Evolutionary conservation across 37 sponge, comb jelly and placozoan genomes (phyloP).

Genomic region (Tethya wilhelma): DNA sequence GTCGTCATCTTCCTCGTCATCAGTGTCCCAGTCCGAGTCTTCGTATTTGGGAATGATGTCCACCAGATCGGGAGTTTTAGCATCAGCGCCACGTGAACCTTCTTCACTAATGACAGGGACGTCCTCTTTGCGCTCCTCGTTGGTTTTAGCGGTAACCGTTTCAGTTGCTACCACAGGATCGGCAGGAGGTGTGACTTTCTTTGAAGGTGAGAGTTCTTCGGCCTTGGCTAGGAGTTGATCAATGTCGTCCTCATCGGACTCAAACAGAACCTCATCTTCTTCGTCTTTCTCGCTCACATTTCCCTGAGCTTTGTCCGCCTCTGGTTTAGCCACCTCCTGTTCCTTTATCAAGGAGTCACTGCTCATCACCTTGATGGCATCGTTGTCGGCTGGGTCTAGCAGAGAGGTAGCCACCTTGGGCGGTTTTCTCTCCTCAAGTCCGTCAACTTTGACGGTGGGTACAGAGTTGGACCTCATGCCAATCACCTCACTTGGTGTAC

Average conservation of each 20-base stretch:
- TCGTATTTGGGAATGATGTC: background rate
- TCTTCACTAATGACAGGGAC: background rate
- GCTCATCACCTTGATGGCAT: background rate
- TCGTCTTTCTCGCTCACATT: background rate
- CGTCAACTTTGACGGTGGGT: background rate
- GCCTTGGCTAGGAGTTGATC: background rate
- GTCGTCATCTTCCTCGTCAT: slow-evolving; percentile 29
- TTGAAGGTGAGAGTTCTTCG: background rate
- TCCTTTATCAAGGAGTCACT: background rate
- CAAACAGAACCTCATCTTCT: background rate
- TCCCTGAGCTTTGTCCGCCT: background rate
- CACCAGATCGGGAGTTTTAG: background rate
- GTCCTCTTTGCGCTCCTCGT: background rate
- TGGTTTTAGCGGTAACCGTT: background rate
- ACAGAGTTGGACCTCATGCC: background rate
- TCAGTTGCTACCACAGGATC: background rate
- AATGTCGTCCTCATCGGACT: slow-evolving; percentile 5
- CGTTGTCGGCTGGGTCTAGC: background rate
- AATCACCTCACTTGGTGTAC: background rate
- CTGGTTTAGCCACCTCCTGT: background rate
- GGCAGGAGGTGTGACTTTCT: background rate
- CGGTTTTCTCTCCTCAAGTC: background rate
- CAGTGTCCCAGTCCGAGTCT: slow-evolving; percentile 23
- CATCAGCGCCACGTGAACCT: background rate
- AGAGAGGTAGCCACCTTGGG: background rate